Conservation (phyloP, 2,888 invertebrate species). For the Dendrolimus pini region DNA sequence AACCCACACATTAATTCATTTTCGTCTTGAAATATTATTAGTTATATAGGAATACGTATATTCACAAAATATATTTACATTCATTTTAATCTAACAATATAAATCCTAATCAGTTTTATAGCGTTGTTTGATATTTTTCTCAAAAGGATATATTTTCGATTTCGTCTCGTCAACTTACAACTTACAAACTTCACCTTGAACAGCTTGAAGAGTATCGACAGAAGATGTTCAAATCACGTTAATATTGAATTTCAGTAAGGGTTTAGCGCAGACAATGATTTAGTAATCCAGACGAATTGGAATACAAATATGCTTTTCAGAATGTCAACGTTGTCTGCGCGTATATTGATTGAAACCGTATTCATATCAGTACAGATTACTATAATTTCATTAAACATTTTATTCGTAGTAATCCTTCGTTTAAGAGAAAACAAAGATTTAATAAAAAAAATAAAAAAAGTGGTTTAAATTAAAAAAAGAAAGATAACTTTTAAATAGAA, state of each 20-base stretch:
- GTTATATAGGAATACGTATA: no score
- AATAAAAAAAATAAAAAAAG: no score
- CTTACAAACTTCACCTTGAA: background rate
- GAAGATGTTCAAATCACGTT: background rate
- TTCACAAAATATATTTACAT: no score
- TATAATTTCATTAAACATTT: background rate
- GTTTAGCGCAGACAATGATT: background rate
- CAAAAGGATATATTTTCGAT: no score
- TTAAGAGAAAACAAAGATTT: background rate
- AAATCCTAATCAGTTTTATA: no score
- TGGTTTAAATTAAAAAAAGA: no score
- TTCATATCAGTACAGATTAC: background rate
- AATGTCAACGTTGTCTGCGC: background rate
- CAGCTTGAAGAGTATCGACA: background rate
- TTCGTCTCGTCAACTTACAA: no score
- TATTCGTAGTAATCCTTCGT: background rate
- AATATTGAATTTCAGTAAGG: background rate
- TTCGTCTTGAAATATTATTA: no score
- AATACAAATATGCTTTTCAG: background rate
- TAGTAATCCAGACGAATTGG: background rate
- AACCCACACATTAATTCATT: no score
- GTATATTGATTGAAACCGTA: background rate
- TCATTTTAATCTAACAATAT: no score
- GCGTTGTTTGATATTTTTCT: no score
- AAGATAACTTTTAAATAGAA: no score